Percentiles rank a stretch among this genome's conserved stretches.
Evolutionary conservation across 2,888 invertebrate genomes (phyloP).

Genomic region (Stenodema calcarata): DNA sequence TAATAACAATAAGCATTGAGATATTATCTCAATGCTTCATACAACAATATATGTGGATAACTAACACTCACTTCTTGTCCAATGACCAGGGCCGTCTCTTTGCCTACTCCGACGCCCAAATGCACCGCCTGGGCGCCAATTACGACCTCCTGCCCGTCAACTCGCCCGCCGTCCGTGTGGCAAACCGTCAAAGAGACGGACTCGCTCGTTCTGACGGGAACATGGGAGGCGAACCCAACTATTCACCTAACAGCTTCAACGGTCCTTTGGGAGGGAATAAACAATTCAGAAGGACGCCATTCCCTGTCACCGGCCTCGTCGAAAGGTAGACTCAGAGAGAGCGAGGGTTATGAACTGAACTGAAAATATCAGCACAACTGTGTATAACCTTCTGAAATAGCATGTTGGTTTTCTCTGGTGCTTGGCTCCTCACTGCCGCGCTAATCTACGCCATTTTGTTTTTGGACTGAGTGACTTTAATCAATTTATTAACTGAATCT

Average conservation of each 20-base stretch:
- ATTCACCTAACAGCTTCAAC: constrained; percentile 92
- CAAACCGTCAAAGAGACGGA: constrained; percentile 84
- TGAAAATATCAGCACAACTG: no score
- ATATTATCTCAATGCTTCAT: no score
- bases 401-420: no score
- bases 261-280: constrained; percentile 9
- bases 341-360: no score
- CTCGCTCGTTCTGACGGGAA: constrained; percentile 74
- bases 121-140: constrained; percentile 89
- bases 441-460: no score
- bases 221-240: constrained; percentile 90
- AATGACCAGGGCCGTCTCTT: constrained; percentile 73
- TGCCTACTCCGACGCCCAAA: constrained; percentile 89
- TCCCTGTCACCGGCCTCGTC: neutral
- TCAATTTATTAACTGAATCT: no score
- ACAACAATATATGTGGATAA: no score
- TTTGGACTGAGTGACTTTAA: no score
- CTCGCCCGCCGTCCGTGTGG: constrained; percentile 73
- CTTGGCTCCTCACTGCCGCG: no score
- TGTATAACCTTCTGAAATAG: no score
- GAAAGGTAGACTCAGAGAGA: neutral
- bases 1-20: no score
- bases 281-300: neutral
- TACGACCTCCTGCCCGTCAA: constrained; percentile 92
- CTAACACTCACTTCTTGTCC: no score